Conservation (phyloP, 1,140 invertebrate species). For the fruit fly (Drosophila melanogaster) region Release_6_plus_ISO1_MT NT_033777.3:8110501-8111000, state of each 20-base stretch:
- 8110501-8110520: conserved; percentile 42
- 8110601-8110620: conserved; percentile 73
- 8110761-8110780: conserved; percentile 82
- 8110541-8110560: not conserved
- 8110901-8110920: conserved; percentile 71
- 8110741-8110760: conserved; percentile 14
- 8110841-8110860: conserved; percentile 8
- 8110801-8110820: conserved; percentile 61
- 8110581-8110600: conserved; percentile 80
- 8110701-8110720: too few relatives aligned
- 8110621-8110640: conserved; percentile 61
- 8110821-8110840: conserved; percentile 23
- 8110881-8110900: conserved; percentile 80
- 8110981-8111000: conserved; percentile 28
- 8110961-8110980: conserved; percentile 48
- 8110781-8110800: conserved; percentile 70
- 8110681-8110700: conserved; percentile 63
- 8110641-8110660: conserved; percentile 75
- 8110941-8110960: conserved; percentile 6
- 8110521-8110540: conserved; percentile 22
- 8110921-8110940: not conserved
- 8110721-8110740: conserved; percentile 2
- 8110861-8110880: conserved; percentile 50
- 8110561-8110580: conserved; percentile 29
- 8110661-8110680: conserved; percentile 66